Evolutionary conservation across 2,888 invertebrate genomes (phyloP), one percentile per base, ranked within the genome.

Genomic region (Patella caerulea): DNA sequence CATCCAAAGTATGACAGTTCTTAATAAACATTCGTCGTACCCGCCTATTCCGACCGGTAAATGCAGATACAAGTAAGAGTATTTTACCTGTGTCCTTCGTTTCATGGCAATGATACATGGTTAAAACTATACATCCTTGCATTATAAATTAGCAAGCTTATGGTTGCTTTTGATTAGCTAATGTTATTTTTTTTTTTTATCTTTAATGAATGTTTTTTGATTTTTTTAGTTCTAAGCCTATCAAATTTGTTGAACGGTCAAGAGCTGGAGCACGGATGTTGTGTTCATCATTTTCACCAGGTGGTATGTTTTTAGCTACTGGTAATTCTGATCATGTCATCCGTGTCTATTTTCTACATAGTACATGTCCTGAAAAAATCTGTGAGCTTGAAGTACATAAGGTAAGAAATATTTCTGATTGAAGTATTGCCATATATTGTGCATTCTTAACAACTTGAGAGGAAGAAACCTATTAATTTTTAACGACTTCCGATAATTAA

Each of bases 211-310:
- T 45, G 45, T 7, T 45, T 45, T 45, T 45, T 45, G 45, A 45
- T 45, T 45, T 86, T 93, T 94, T 86, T 91, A 95, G 95, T 90
- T 94, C 95, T 34, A 96, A 96, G 91, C 98, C 98, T 3, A 95
- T 96, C 85, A 95, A 97, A 91, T 98, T 96, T 92, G 96, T 97
- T 88, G 98, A 98, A 92, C 95, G 96, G 88, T 95, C 97, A 93
- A 93, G 98, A 5, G 97, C 98, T 0, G 98, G 98, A 9, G 96
- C 97, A 55, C 97, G 98, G 93, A 98, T 99, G 96, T 95, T 98
- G 87, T 98, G 98, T 92, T 96, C 96, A 0, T 95, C 96, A 0
- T 97, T 96, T 90, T 96, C 96, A 88, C 95, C 96, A 0, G 93
- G 97, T 29, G 97, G 97, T 34, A 94, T 95, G 81, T 96, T 97